Conservation (phyloP, 2,888 invertebrate species). For the Gastracanthus pulcherrimus region DNA sequence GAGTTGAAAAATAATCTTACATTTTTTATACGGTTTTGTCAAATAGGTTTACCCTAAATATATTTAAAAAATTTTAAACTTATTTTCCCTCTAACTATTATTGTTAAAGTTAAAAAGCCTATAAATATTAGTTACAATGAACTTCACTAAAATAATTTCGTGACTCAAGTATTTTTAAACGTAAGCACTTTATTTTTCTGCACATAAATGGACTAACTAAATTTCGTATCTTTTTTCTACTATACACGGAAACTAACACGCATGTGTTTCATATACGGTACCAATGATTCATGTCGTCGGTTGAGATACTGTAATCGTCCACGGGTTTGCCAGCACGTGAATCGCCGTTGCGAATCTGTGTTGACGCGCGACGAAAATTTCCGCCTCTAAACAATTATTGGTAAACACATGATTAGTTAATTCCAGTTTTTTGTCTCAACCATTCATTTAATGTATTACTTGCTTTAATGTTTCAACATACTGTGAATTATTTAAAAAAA, state of each 20-base stretch:
- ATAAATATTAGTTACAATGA: not conserved
- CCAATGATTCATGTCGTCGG: constrained; percentile 26
- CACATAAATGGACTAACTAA: not conserved
- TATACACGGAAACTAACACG: not conserved
- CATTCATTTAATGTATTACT: no score
- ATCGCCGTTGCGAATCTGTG: constrained; percentile 15
- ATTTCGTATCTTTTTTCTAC: constrained; percentile 3
- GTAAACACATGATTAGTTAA: not conserved
- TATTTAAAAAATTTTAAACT: no score
- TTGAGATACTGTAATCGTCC: constrained; percentile 46
- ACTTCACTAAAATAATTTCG: not conserved
- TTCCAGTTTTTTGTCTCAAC: not conserved
- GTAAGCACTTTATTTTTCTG: not conserved
- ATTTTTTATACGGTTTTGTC: no score
- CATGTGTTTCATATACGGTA: not conserved
- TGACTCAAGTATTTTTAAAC: not conserved
- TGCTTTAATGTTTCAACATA: no score
- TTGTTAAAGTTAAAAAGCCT: not conserved
- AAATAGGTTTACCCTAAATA: no score
- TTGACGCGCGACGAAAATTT: constrained; percentile 21
- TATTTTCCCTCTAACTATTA: no score
- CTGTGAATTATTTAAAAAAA: no score
- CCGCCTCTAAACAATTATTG: not conserved
- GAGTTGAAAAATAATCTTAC: no score
- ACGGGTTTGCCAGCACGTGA: not conserved